A percentile compares a stretch with the other conserved stretches of the same genome.
These are phyloP conservation scores for Himalopsyche anomala DNA, from an alignment of 2,888 invertebrate genomes.

Conservation along the genomic window DNA sequence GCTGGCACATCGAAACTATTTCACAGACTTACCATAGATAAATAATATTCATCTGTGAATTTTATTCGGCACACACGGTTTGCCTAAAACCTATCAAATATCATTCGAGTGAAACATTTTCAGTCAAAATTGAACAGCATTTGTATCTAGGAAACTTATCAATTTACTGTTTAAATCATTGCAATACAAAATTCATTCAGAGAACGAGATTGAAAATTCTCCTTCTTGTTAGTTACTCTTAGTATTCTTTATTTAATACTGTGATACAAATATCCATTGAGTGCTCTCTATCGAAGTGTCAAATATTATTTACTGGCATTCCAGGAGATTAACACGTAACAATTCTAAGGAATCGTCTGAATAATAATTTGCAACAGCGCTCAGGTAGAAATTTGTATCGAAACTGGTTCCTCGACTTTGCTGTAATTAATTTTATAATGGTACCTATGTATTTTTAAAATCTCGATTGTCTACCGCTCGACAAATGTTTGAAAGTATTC, in stretches of 20 bases:
- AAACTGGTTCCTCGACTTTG: constrained; percentile 1
- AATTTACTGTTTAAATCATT: neutral
- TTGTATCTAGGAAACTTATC: neutral
- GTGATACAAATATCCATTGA: constrained; percentile 6
- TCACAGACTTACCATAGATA: no score
- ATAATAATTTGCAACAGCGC: constrained; percentile 17
- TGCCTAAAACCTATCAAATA: no score
- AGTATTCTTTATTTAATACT: neutral
- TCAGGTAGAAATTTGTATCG: constrained; percentile 20
- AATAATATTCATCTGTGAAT: no score
- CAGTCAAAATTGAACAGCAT: neutral
- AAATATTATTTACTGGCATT: no score
- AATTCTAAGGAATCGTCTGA: neutral
- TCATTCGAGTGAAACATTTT: no score
- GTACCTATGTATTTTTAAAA: neutral
- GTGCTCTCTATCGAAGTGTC: neutral
- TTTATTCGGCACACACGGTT: no score
- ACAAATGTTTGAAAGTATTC: constrained; percentile 8
- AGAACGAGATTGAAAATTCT: neutral
- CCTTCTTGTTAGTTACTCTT: neutral
- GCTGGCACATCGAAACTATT: no score
- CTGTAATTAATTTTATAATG: neutral
- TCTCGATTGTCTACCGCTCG: neutral
- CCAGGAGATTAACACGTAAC: no score
- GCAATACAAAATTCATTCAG: neutral